Evolutionary conservation across 2,888 invertebrate genomes (phyloP).

Genomic region (Lasioglossum morio): DNA sequence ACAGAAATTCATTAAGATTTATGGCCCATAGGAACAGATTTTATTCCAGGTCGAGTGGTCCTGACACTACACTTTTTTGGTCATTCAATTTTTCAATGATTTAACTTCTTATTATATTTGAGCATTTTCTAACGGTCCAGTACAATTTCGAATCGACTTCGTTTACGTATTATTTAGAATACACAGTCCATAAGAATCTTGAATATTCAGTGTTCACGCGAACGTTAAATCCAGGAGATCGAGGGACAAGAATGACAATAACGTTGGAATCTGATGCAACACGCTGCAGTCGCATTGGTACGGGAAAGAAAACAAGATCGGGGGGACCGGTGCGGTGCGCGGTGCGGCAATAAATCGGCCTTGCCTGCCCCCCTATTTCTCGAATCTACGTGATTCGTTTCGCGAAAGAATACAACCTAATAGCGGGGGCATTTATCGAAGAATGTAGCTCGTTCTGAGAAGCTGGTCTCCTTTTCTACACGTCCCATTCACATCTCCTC

Average conservation of each 20-base stretch:
- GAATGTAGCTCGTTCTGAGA: slow-evolving; percentile 46
- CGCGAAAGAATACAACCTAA: slow-evolving; percentile 64
- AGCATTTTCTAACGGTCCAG: not conserved
- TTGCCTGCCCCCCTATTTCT: slow-evolving; percentile 39
- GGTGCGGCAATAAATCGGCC: slow-evolving; percentile 38
- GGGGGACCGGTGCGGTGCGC: not conserved
- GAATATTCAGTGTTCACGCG: not conserved
- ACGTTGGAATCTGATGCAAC: slow-evolving; percentile 5
- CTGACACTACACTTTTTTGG: not conserved
- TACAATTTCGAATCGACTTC: not conserved
- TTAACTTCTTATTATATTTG: not conserved
- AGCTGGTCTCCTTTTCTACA: slow-evolving; percentile 43
- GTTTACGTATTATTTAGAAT: not conserved
- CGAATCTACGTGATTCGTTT: slow-evolving; percentile 56
- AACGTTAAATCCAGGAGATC: not conserved
- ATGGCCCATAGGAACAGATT: not conserved
- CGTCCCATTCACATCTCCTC: slow-evolving; percentile 40
- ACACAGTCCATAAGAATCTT: not conserved
- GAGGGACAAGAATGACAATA: not conserved
- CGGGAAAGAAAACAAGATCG: slow-evolving; percentile 19
- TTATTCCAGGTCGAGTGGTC: not conserved
- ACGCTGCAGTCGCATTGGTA: not conserved
- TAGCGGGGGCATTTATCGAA: slow-evolving; percentile 58
- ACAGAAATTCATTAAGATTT: not conserved
- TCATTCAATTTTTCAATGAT: not conserved